A percentile compares a stretch with the other conserved stretches of the same genome.
Conservation (phyloP, 2,888 invertebrate species). For the Phlogophora meticulosa region DNA sequence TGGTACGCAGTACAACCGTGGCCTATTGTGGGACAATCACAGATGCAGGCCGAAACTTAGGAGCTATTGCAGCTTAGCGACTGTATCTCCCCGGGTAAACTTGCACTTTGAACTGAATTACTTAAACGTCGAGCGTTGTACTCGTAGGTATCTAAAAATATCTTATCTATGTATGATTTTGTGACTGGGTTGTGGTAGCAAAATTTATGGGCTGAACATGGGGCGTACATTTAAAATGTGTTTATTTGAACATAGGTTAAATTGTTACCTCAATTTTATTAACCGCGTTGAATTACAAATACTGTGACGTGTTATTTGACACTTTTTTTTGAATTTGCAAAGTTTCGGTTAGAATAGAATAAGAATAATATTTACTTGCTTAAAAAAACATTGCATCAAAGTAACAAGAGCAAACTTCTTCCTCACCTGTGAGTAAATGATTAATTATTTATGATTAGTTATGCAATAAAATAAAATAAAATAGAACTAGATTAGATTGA, state of each 20-base stretch:
- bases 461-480: too few relatives aligned
- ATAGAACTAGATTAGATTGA: too few relatives aligned
- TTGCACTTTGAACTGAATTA: constrained; percentile 27
- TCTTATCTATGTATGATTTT: too few relatives aligned
- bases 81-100: constrained; percentile 22
- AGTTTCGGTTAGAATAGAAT: too few relatives aligned
- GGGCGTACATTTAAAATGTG: constrained; percentile 36
- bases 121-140: constrained; percentile 1
- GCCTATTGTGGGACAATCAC: constrained; percentile 68
- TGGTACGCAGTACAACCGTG: constrained; percentile 45
- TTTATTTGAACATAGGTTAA: constrained; percentile 8
- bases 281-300: not conserved
- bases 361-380: not conserved
- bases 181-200: not conserved
- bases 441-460: too few relatives aligned
- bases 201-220: constrained; percentile 20
- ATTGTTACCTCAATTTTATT: not conserved
- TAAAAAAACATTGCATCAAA: not conserved
- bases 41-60: constrained; percentile 49
- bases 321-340: not conserved
- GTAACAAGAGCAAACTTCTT: too few relatives aligned
- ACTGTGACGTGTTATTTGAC: not conserved
- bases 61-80: constrained; percentile 42
- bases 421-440: too few relatives aligned
- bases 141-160: not conserved